Evolutionary conservation across 2,888 invertebrate species (phyloP).

Genomic region (Drosophila birchii): DNA sequence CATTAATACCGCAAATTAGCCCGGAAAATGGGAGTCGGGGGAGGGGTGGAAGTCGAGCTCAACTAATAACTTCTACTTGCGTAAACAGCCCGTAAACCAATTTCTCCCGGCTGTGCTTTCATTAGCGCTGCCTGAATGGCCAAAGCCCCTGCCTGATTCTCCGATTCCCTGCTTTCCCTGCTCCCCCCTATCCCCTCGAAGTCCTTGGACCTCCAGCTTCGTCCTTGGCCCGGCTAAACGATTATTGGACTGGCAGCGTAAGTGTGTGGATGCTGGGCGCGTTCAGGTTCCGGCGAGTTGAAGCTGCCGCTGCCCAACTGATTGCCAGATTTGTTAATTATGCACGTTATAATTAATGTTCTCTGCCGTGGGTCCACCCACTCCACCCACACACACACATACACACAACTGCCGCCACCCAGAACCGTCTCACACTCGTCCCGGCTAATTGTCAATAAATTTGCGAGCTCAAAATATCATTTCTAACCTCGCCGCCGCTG

Average conservation of each 20-base stretch:
- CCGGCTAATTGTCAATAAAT: conserved; percentile 76
- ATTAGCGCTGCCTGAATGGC: conserved; percentile 66
- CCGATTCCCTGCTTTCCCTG: conserved; percentile 11
- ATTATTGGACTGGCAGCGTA: conserved; percentile 38
- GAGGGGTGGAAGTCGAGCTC: conserved; percentile 7
- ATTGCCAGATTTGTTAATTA: conserved; percentile 76
- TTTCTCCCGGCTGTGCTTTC: conserved; percentile 63
- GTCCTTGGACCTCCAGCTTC: background rate
- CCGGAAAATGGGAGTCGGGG: conserved; percentile 14
- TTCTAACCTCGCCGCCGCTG: conserved; percentile 51
- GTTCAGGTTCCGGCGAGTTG: conserved; percentile 43
- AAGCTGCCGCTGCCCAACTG: conserved; percentile 48
- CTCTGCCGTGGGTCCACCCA: conserved; percentile 14
- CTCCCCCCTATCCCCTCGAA: background rate
- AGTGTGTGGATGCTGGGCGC: conserved; percentile 23
- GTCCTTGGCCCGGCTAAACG: conserved; percentile 53
- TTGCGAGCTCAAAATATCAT: conserved; percentile 73
- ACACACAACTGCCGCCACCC: conserved; percentile 2
- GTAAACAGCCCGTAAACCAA: conserved; percentile 61
- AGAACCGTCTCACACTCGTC: conserved; percentile 17
- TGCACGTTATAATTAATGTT: conserved; percentile 74
- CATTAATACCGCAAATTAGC: conserved; percentile 76
- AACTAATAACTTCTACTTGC: conserved; percentile 76
- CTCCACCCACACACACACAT: background rate
- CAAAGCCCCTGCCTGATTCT: conserved; percentile 28